Conservation (phyloP, 2,113 vertebrate species). For the Ciconia maguari region DNA sequence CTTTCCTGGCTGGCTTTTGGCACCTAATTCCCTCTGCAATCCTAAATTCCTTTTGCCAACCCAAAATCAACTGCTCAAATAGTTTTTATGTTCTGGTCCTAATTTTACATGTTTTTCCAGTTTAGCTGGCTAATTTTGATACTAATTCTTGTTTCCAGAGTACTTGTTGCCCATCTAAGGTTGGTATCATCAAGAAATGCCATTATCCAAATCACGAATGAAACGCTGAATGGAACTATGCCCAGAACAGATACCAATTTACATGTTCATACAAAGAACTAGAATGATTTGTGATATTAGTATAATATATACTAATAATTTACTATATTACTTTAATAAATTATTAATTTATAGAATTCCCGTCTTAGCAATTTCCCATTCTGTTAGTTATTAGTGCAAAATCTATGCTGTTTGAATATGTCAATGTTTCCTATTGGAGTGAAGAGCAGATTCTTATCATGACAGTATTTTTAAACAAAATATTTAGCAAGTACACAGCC, state of each 20-base stretch:
- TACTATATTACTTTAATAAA: not conserved
- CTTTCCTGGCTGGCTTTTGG: not conserved
- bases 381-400: not conserved
- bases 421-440: not conserved
- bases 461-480: not conserved
- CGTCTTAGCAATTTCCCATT: not conserved
- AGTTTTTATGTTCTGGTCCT: not conserved
- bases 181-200: not conserved
- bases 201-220: not conserved
- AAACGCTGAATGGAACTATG: not conserved
- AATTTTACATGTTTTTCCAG: not conserved
- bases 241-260: not conserved
- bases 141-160: not conserved
- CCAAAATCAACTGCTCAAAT: not conserved
- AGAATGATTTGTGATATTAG: not conserved
- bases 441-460: not conserved
- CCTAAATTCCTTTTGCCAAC: not conserved
- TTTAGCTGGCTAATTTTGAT: not conserved
- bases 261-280: not conserved
- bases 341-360: not conserved
- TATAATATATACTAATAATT: not conserved
- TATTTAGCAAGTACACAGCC: not conserved
- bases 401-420: not conserved
- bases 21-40: not conserved
- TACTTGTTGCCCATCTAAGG: not conserved